Evolutionary conservation across 2,113 vertebrate species (phyloP).

Genomic region (Thamnaconus septentrionalis): DNA sequence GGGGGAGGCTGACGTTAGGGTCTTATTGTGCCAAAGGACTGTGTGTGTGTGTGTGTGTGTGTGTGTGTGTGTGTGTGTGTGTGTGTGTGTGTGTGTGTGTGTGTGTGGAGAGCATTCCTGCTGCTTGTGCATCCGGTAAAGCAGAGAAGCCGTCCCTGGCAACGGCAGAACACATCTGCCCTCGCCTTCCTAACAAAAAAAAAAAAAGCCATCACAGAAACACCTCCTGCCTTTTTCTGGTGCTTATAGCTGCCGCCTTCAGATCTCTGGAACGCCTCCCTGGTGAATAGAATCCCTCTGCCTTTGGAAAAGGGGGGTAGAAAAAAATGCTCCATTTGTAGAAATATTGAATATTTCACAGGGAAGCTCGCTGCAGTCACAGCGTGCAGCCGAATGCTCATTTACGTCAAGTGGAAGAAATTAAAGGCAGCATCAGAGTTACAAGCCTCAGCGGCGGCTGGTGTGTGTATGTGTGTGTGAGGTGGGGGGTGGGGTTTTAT

Average conservation of each 20-base stretch:
- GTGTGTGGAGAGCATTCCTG: no score
- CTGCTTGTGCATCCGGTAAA: no score
- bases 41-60: neutral
- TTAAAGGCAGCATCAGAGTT: slow-evolving; percentile 8
- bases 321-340: slow-evolving; percentile 16
- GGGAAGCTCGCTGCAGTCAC: slow-evolving; percentile 3
- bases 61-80: no score
- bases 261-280: slow-evolving; percentile 24
- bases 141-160: neutral
- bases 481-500: no score
- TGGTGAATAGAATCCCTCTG: slow-evolving; percentile 22
- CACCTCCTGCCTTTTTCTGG: neutral
- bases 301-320: neutral
- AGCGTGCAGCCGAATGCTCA: slow-evolving; percentile 22
- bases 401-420: slow-evolving; percentile 15
- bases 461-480: neutral
- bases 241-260: slow-evolving; percentile 24
- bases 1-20: slow-evolving; percentile 2
- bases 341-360: slow-evolving; percentile 30
- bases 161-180: slow-evolving; percentile 10
- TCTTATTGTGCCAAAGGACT: slow-evolving; percentile 26
- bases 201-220: no score
- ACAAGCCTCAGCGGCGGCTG: neutral
- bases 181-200: slow-evolving; percentile 1
- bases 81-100: no score